Conservation (phyloP, 2,888 invertebrate genomes). For the Hipparchia sbordonii region DNA sequence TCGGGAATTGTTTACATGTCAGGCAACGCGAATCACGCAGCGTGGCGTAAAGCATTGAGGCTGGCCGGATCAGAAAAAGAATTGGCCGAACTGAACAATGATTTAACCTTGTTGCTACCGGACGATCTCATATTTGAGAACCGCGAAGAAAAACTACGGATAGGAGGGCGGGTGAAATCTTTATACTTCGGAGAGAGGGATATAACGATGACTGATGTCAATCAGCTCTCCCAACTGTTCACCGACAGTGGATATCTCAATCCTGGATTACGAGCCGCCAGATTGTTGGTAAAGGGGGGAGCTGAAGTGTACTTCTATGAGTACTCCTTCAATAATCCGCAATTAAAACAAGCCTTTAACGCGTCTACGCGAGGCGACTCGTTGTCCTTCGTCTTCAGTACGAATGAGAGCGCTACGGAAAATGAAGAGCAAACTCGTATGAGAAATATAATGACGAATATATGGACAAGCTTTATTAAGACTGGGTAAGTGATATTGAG, state of each 20-base stretch:
- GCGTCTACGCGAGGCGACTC: constrained; percentile 83
- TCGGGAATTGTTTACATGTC: constrained; percentile 57
- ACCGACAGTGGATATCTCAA: constrained; percentile 64
- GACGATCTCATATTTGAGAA: constrained; percentile 57
- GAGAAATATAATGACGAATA: constrained; percentile 50
- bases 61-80: constrained; percentile 48
- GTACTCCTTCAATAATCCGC: constrained; percentile 61
- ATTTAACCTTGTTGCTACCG: constrained; percentile 54
- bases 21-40: constrained; percentile 63
- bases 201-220: constrained; percentile 47
- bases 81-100: constrained; percentile 51
- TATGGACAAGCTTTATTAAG: constrained; percentile 77
- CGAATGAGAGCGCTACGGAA: constrained; percentile 31
- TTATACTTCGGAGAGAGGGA: constrained; percentile 57
- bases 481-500: constrained; percentile 67
- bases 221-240: constrained; percentile 53
- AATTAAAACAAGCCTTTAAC: constrained; percentile 59
- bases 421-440: constrained; percentile 44
- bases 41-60: constrained; percentile 54
- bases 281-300: constrained; percentile 54
- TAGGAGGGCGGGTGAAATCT: constrained; percentile 49
- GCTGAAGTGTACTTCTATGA: constrained; percentile 81
- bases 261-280: constrained; percentile 58
- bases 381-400: constrained; percentile 76
- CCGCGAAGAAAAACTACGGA: constrained; percentile 42